phyloP scores from a whole-genome alignment of 2,113 vertebrate species.

The Heptranchias perlo region DNA sequence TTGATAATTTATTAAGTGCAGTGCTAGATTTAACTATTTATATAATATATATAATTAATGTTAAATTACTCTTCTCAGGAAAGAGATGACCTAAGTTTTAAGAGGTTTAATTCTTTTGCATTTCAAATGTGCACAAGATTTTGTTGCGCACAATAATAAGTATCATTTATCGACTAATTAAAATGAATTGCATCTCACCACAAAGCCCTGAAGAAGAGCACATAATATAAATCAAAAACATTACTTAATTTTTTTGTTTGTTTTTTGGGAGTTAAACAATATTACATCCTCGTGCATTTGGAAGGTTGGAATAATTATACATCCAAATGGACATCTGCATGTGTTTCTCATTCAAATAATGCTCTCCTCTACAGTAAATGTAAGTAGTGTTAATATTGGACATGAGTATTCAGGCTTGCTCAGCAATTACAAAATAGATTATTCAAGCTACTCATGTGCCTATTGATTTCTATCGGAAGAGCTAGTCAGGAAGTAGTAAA shows the following conservation, averaged over 20 bases:
- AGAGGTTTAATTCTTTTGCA: too few species aligned
- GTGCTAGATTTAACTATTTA: too few species aligned
- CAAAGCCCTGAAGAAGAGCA: not conserved
- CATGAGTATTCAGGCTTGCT: slow-evolving; percentile 49
- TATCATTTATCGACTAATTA: not conserved
- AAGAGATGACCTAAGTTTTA: too few species aligned
- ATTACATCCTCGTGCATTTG: not conserved
- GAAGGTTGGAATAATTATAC: not conserved
- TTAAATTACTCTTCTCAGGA: too few species aligned
- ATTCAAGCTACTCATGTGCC: slow-evolving; percentile 55
- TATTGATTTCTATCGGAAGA: slow-evolving; percentile 62
- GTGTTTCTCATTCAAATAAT: not conserved
- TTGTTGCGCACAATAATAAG: not conserved
- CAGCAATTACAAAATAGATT: slow-evolving; percentile 53
- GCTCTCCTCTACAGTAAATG: not conserved
- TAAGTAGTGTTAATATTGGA: slow-evolving; percentile 47
- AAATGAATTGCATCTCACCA: not conserved
- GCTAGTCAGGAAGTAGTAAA: slow-evolving; percentile 56
- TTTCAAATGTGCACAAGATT: not conserved
- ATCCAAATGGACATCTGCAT: too few species aligned
- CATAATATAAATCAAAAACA: not conserved
- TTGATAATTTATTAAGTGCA: too few species aligned
- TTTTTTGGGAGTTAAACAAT: not conserved
- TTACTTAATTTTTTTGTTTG: not conserved
- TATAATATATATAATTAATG: too few species aligned